Conservation (phyloP, 2,797 vertebrate genomes). For the Chromobotia macracanthus region DNA sequence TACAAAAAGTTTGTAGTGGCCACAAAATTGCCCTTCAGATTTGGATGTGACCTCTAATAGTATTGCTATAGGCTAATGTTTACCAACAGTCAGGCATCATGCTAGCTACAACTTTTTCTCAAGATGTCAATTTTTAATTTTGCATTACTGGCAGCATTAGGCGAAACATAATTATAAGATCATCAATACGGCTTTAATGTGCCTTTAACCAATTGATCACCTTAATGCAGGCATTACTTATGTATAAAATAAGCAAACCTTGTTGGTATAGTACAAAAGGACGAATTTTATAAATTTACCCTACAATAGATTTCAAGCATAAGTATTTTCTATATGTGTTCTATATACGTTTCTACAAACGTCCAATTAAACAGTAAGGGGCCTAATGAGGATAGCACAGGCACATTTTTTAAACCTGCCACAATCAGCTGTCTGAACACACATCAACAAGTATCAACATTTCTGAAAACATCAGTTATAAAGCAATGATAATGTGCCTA, state of each 20-base stretch:
- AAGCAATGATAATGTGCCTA: constrained; percentile 35
- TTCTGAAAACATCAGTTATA: constrained; percentile 7
- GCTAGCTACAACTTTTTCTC: not conserved
- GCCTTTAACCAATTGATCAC: not conserved
- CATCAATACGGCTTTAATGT: not conserved
- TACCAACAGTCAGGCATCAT: constrained; percentile 10
- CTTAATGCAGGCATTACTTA: not conserved
- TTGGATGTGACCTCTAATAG: constrained; percentile 11
- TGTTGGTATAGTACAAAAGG: constrained; percentile 26
- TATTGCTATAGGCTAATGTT: constrained; percentile 28
- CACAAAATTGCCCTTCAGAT: constrained; percentile 13
- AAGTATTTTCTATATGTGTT: not conserved
- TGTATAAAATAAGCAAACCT: constrained; percentile 12
- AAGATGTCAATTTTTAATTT: not conserved
- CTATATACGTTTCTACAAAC: not conserved
- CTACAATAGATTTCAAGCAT: not conserved
- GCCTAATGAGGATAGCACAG: constrained; percentile 1
- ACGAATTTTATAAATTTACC: not conserved
- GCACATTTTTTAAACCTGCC: not conserved
- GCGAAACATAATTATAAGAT: not conserved
- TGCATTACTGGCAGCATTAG: not conserved
- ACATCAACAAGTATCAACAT: constrained; percentile 1
- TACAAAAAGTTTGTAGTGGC: constrained; percentile 17
- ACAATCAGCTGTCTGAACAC: not conserved
- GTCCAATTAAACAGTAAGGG: not conserved